phyloP scores from a whole-genome alignment of 2,113 vertebrate species.

The Crocuta crocuta region DNA sequence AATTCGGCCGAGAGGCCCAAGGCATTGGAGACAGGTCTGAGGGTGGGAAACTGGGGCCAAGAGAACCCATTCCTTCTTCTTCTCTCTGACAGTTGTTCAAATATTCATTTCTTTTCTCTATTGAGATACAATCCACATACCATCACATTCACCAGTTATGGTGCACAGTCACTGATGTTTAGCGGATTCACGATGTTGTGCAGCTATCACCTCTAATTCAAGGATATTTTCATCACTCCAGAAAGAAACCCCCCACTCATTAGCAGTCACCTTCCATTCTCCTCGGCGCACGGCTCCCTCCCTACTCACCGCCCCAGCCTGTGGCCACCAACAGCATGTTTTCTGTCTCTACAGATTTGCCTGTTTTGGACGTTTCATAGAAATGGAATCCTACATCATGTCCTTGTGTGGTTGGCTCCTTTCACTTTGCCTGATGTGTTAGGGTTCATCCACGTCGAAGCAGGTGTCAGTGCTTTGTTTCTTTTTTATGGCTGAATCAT shows the following conservation, averaged over 20 bases:
- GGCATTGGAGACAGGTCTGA: not conserved
- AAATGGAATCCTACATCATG: rapidly evolving
- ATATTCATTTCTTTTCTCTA: not conserved
- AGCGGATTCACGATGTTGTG: not conserved
- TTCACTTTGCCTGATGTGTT: not conserved
- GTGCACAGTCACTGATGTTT: not conserved
- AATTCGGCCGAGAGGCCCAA: not conserved
- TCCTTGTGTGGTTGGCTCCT: not conserved
- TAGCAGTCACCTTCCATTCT: not conserved
- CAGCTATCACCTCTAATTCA: not conserved
- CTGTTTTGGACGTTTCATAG: not conserved
- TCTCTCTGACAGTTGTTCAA: not conserved
- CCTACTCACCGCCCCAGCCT: too few species aligned
- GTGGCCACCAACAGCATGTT: not conserved
- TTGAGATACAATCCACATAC: not conserved
- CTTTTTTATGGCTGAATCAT: not conserved
- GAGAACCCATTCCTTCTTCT: not conserved
- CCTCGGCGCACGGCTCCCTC: rapidly evolving
- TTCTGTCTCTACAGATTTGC: not conserved
- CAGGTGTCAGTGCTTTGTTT: not conserved
- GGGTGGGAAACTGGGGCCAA: not conserved
- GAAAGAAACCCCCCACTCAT: not conserved
- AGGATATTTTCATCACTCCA: not conserved
- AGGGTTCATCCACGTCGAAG: too few species aligned
- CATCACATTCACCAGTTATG: not conserved